Base-by-base conservation (phyloP, 2,113 vertebrate genomes). In the Mugil cephalus region DNA sequence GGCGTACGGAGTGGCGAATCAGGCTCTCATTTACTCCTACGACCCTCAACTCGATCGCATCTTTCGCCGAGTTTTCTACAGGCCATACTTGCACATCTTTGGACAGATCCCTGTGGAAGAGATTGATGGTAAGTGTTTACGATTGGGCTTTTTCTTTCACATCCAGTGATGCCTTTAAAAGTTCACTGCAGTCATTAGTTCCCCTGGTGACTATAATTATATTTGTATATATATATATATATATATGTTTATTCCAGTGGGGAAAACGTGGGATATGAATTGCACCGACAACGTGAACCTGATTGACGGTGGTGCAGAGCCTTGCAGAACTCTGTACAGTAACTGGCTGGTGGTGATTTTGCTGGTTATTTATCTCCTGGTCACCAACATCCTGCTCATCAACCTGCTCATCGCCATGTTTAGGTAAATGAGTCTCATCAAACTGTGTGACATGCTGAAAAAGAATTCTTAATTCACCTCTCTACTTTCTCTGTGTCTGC, bases 391-490 rank as follows among this genome's bases (percentile, higher is more conserved):
- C 68, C 89, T 98, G 21, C 94, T 98, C 60, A 92, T 98, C 84
- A 97, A 97, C 69, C 89, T 97, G 35, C 95, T 98, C 65, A 97
- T 97, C 0, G 96, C 96, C 65, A 98, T 97, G 95, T 97, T 98
- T 84, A 98, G 96, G 96, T 98, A 87, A 52, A 63, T 8, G 0
- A 59, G 6, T 61, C 17, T 30, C 1, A 6, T 60, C 24, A 19
- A 0, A 52, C 42, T n/a, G 13, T 35, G 30, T 10, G 2, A 42
- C 19, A 10, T 36, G 19, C 38, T 30, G 9, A 30, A 30, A 30
- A 30, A 30, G 24, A 34, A 0, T 4, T 24, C 13, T 34, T 59
- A 21, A 46, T 58, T 18, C 17, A 19, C 2, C 0, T 19, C 43
- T 10, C 21, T 52, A 10, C 38, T 38, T 21, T 0, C 12, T 30